phyloP scores from a whole-genome alignment of 2,113 vertebrate species.

The Romanogobio albipinnatus region DNA sequence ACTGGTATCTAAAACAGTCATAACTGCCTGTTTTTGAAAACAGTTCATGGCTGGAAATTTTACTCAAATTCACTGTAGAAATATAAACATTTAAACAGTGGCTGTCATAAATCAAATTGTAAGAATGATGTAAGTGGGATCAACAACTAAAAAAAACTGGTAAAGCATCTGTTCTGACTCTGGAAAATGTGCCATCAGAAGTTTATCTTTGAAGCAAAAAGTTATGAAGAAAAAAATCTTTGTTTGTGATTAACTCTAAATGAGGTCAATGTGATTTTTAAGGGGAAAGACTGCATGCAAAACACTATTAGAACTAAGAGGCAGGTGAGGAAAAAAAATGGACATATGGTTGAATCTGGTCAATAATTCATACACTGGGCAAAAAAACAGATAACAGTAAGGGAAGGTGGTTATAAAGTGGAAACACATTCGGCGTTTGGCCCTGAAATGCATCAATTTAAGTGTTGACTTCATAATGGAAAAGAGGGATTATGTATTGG shows the following conservation, averaged over 20 bases:
- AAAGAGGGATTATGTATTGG: conserved; percentile 29
- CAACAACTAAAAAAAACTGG: too few species aligned
- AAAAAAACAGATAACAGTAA: not conserved
- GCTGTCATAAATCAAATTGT: not conserved
- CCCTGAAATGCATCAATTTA: not conserved
- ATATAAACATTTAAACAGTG: not conserved
- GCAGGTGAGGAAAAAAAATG: not conserved
- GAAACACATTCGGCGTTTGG: not conserved
- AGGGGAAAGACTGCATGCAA: not conserved
- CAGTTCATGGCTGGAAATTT: not conserved
- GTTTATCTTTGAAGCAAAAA: not conserved
- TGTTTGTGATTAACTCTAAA: not conserved
- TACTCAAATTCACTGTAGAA: not conserved
- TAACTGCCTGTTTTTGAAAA: too few species aligned
- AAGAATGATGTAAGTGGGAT: too few species aligned
- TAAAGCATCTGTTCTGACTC: too few species aligned
- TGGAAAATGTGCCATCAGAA: not conserved
- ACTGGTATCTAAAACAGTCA: too few species aligned
- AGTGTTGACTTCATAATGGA: conserved; percentile 38
- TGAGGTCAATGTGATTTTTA: not conserved
- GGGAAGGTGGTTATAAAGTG: not conserved
- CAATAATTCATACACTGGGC: not conserved
- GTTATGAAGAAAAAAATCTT: not conserved
- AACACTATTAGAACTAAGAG: not conserved
- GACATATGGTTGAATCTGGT: not conserved